Evolutionary conservation across 1,140 invertebrate genomes (phyloP), one percentile per base, ranked within the genome.

Genomic region (Aphelenchoides fujianensis): DNA sequence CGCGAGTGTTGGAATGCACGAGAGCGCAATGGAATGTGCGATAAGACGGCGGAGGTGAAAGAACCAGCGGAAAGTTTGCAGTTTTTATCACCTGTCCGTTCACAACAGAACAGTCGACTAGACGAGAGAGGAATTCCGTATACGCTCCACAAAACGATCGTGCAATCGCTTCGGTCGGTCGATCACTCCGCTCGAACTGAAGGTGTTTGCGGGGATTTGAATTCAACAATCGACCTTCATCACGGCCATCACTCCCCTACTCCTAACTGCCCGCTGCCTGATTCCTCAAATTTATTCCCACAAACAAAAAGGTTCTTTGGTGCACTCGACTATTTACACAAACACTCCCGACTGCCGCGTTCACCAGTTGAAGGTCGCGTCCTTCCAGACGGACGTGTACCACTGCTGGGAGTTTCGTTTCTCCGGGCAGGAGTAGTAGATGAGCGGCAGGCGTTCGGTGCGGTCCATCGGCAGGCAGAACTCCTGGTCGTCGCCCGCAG

Each of bases 361-460:
- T 48, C 41, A 48, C 41, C 41, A 48, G 23, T 48, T 48, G 41
- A 48, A 48, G 23, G 41, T 48, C 41, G 41, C 41, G 41, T 59
- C 23, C 28, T 5, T 19, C 55, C 55, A 59, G 5, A 59, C 55
- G 5, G 5, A 7, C 55, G 28, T 59, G 34, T 59, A 59, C 55
- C 55, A 59, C 34, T 19, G 5, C 5, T 59, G 55, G 5, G 5
- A 30, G 5, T 27, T 5, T 7, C 55, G 5, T 59, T 59, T 59
- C 19, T 59, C 55, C 5, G 55, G 5, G 7, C 5, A 5, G 23
- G 5, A 5, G 55, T 7, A 59, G 34, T 59, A 59, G 55, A 7
- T 7, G 19, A 59, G 19, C 55, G 5, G 55, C 34, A 16, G 41
- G 12, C 41, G 41, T 48, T 48, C 41, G 12, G 23, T 48, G 12